Conservation (phyloP, 2,888 invertebrate species). For the Apoda limacodes region DNA sequence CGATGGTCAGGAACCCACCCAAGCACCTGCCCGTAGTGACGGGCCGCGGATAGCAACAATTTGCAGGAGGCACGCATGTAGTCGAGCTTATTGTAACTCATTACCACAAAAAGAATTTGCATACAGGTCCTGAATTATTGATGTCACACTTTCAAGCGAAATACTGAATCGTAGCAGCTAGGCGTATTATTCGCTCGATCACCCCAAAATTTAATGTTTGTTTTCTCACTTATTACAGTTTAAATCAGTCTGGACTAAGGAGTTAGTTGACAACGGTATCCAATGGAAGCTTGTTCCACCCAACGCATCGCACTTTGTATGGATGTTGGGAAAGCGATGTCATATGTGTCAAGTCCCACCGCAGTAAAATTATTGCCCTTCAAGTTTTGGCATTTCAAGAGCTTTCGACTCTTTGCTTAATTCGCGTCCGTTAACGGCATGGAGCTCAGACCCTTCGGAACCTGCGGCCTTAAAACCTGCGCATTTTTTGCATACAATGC, state of each 20-base stretch:
- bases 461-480: conserved; percentile 1
- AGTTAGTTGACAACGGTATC: conserved; percentile 20
- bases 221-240: conserved; percentile 11
- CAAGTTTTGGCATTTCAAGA: conserved; percentile 3
- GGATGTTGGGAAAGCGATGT: conserved; percentile 9
- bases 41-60: no score
- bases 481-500: no score
- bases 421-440: conserved; percentile 1
- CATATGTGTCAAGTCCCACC: conserved; percentile 7
- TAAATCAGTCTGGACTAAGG: conserved; percentile 22
- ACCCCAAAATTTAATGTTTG: conserved; percentile 1
- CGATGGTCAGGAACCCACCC: no score
- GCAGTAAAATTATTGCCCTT: conserved; percentile 1
- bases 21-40: no score
- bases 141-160: conserved; percentile 7
- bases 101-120: no score
- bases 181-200: neutral
- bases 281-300: conserved; percentile 7
- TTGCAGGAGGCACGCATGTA: no score
- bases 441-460: conserved; percentile 1
- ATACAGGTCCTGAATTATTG: conserved; percentile 8
- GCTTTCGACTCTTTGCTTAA: conserved; percentile 2
- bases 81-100: no score
- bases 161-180: conserved; percentile 8
- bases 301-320: conserved; percentile 6